These are phyloP conservation scores for Lagodon rhomboides DNA, from an alignment of 2,797 vertebrate species.

Conservation along the genomic window DNA sequence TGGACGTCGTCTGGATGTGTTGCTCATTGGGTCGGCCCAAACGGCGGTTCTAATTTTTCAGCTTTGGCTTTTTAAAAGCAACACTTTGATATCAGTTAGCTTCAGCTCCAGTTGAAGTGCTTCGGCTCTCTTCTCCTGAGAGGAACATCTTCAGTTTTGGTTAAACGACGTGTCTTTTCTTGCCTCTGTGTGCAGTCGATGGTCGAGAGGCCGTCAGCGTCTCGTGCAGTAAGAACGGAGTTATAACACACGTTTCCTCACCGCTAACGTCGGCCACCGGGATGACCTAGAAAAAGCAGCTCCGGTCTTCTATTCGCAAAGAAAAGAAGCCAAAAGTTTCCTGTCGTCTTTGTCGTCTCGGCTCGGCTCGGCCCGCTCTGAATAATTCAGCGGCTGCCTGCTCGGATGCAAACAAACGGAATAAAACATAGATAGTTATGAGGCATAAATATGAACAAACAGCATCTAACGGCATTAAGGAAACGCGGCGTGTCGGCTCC, in stretches of 20 bases:
- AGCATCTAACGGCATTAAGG: conserved; percentile 69
- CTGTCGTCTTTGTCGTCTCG: conserved; percentile 62
- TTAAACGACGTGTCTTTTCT: no score
- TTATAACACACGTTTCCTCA: not conserved
- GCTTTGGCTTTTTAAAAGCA: no score
- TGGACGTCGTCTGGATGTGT: no score
- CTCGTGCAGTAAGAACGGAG: no score
- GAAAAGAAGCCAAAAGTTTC: conserved; percentile 58
- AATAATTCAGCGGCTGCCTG: conserved; percentile 75
- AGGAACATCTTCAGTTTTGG: no score
- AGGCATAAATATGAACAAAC: conserved; percentile 79
- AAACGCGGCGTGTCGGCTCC: conserved; percentile 40
- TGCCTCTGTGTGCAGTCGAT: no score
- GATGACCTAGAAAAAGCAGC: conserved; percentile 7
- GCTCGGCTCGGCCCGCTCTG: conserved; percentile 47
- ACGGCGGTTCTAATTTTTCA: no score
- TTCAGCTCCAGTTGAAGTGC: no score
- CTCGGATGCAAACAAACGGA: conserved; percentile 73
- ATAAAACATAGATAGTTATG: conserved; percentile 76
- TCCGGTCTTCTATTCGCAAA: conserved; percentile 27
- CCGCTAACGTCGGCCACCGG: not conserved
- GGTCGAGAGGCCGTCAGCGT: no score
- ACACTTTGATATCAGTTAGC: no score
- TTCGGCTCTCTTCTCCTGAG: no score
- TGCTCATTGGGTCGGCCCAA: no score